Conservation (phyloP, 2,113 vertebrate species). For the Rhabdornis inornatus region DNA sequence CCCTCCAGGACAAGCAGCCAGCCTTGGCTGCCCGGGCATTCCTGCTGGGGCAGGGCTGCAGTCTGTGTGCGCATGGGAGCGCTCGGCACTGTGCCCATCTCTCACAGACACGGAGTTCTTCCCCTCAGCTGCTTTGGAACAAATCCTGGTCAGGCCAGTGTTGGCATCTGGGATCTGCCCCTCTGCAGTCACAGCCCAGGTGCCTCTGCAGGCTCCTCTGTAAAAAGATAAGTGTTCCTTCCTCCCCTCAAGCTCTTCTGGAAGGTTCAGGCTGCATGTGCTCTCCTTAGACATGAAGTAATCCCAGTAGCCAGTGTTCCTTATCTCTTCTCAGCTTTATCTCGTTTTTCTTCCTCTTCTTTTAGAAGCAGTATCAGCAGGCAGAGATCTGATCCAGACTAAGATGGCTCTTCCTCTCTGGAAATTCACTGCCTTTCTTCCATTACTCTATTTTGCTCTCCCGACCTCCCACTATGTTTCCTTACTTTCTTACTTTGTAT, state of each 20-base stretch:
- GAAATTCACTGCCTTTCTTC: background rate
- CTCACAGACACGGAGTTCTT: accelerated
- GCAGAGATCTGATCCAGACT: background rate
- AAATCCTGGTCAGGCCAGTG: background rate
- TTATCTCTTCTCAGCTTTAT: background rate
- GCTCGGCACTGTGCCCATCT: accelerated
- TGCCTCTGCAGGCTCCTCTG: background rate
- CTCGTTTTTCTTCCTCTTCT: background rate
- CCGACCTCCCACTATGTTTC: background rate
- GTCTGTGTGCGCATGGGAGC: accelerated
- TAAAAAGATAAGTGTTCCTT: background rate
- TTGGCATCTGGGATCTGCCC: accelerated
- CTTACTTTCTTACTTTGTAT: background rate
- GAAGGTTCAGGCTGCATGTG: background rate
- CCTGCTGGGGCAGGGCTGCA: background rate
- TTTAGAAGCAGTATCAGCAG: background rate
- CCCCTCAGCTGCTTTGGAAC: background rate
- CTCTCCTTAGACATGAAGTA: background rate
- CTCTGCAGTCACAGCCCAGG: background rate
- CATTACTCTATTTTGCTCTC: background rate
- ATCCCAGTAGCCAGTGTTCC: background rate
- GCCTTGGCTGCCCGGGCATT: background rate
- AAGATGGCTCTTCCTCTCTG: background rate
- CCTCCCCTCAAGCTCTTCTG: too few relatives aligned
- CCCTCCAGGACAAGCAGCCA: background rate